Evolutionary conservation across 2,797 vertebrate species (phyloP), one percentile per base, ranked within the genome.

Genomic region (Crocodylus rhombifer): DNA sequence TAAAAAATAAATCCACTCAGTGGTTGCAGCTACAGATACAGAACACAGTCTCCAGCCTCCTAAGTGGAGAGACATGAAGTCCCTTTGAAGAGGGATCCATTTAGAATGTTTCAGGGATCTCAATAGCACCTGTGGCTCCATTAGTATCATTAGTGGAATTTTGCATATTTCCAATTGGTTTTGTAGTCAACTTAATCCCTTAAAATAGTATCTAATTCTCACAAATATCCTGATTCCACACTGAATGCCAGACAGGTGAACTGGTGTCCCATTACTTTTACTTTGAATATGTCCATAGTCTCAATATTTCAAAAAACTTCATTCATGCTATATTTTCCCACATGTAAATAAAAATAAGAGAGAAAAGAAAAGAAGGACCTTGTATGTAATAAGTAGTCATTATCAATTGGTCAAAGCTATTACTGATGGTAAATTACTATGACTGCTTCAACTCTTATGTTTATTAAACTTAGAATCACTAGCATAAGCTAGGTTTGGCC

Each of bases 391-490:
- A n/a, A 60, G 73, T 74, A 75, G 30, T 12, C 51, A 65, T 17
- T 89, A 91, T 16, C 57, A 57, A 77, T 0, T 0, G 2, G 55
- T 87, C 74, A 73, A 85, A 87, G 91, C 62, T 80, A 79, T 28
- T 82, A 55, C 2, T 83, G 20, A 56, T 71, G 86, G 26, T 30
- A 96, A 89, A 94, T 90, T 87, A 60, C 5, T 80, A 57, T 78
- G 11, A 80, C 23, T 87, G 25, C 55, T 82, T 33, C 3, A 76
- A 16, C 0, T 13, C 77, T 77, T 82, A 64, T 82, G 65, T 88
- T 94, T 82, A 88, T 18, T 80, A 26, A 73, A 25, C 93, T 11
- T 62, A 83, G 23, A 92, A 94, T 89, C 92, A 94, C 74, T 88
- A 33, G 6, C 16, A 90, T 85, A 87, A 91, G 88, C 55, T 84